phyloP scores from a whole-genome alignment of 2,113 vertebrate species.

The Xenopus borealis region DNA sequence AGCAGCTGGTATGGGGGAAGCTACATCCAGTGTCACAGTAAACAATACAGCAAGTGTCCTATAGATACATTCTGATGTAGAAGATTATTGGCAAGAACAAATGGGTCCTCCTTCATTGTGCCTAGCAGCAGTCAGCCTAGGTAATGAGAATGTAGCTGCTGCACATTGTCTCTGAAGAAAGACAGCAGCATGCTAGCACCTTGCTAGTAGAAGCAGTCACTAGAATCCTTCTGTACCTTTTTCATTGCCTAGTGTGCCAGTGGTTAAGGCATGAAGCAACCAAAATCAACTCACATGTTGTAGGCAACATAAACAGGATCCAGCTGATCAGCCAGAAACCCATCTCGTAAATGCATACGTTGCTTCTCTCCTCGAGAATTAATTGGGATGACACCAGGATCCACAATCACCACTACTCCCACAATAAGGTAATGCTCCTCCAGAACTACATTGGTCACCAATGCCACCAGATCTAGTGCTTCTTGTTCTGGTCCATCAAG shows the following conservation, averaged over 20 bases:
- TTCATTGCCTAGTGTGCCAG: conserved; percentile 8
- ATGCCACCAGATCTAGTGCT: conserved; percentile 85
- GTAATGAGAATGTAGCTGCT: neutral
- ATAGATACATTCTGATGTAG: conserved; percentile 29
- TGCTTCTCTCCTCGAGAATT: conserved; percentile 95
- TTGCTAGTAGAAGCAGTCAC: conserved; percentile 21
- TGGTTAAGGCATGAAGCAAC: conserved; percentile 25
- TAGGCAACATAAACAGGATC: conserved; percentile 97
- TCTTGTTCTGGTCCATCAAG: conserved; percentile 92
- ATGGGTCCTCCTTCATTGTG: conserved; percentile 16
- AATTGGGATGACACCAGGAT: conserved; percentile 92
- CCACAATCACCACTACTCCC: conserved; percentile 91
- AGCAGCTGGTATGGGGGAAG: conserved; percentile 9
- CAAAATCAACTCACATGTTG: conserved; percentile 77
- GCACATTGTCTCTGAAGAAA: conserved; percentile 20
- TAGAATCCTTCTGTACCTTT: neutral
- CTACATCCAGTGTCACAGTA: conserved; percentile 44
- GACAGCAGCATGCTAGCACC: conserved; percentile 33
- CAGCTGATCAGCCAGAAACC: conserved; percentile 92
- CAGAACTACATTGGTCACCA: conserved; percentile 90
- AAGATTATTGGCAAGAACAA: conserved; percentile 18
- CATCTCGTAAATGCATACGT: conserved; percentile 93
- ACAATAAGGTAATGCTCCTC: conserved; percentile 95
- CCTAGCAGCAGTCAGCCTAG: neutral
- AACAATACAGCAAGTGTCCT: conserved; percentile 5